phyloP scores from a whole-genome alignment of 2,113 vertebrate species.

The Megaptera novaeangliae region DNA sequence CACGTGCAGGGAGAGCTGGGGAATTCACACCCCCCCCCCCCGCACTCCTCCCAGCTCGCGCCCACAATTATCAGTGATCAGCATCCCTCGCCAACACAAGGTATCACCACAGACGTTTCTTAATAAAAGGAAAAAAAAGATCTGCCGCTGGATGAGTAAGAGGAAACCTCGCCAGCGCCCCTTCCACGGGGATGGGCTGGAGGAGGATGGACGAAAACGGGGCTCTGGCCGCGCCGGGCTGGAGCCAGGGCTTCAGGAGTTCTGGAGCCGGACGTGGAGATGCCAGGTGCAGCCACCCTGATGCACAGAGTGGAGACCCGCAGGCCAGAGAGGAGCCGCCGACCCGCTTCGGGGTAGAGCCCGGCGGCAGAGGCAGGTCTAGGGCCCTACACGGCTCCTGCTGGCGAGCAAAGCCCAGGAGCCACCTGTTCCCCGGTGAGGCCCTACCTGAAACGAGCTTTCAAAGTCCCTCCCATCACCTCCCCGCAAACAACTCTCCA shows the following conservation, averaged over 20 bases:
- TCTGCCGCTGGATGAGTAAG: slow-evolving; percentile 30
- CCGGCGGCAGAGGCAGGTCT: background rate
- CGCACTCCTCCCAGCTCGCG: background rate
- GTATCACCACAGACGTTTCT: slow-evolving; percentile 1
- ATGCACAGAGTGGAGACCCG: background rate
- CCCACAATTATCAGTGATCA: slow-evolving; percentile 36
- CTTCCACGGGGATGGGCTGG: background rate
- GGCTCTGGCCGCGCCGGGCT: background rate
- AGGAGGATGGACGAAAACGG: background rate
- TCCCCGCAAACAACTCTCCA: background rate
- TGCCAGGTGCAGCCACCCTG: background rate
- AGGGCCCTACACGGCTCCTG: background rate
- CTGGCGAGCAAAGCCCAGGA: background rate
- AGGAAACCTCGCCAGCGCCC: slow-evolving; percentile 47
- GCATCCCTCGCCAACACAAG: slow-evolving; percentile 35
- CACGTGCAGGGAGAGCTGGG: background rate
- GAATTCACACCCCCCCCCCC: slow-evolving; percentile 16
- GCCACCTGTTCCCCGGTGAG: slow-evolving; percentile 48
- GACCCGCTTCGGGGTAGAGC: background rate
- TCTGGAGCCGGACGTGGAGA: background rate
- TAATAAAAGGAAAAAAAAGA: background rate
- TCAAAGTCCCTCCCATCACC: background rate
- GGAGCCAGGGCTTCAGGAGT: background rate
- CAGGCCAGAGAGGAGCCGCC: background rate
- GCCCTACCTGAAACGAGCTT: background rate